Evolutionary conservation across 2,113 vertebrate genomes (phyloP).

Genomic region (Limnothrissa miodon): DNA sequence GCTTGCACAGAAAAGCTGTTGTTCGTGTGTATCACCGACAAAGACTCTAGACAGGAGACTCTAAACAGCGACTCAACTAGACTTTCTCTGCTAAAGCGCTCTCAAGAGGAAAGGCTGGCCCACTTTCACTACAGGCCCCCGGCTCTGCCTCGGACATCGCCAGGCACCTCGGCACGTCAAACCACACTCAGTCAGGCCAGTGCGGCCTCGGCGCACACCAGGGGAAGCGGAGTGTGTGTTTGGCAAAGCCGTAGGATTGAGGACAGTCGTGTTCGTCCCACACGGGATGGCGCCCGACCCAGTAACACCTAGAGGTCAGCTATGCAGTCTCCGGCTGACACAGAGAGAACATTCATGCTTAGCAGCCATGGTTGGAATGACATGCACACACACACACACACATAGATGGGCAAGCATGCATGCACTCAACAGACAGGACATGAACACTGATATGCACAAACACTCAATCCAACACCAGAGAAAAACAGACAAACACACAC

Average conservation of each 20-base stretch:
- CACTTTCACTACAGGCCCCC: background rate
- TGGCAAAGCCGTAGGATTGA: background rate
- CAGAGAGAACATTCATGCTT: background rate
- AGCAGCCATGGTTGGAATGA: background rate
- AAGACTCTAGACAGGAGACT: background rate
- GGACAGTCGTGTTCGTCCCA: conserved; percentile 38
- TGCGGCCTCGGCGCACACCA: background rate
- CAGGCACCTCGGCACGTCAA: conserved; percentile 34
- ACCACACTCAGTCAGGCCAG: conserved; percentile 34
- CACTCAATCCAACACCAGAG: background rate
- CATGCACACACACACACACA: conserved; percentile 12
- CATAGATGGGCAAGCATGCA: background rate
- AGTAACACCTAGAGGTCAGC: conserved; percentile 24
- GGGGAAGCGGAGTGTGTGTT: conserved; percentile 3
- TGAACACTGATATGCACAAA: background rate
- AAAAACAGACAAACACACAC: background rate
- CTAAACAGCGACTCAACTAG: background rate
- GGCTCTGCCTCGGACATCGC: conserved; percentile 40
- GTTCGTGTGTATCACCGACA: background rate
- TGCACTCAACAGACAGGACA: background rate
- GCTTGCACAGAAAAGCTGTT: background rate
- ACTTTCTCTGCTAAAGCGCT: conserved; percentile 17
- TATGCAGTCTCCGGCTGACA: background rate
- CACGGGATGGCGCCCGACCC: conserved; percentile 28
- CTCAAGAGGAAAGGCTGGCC: conserved; percentile 26